These are phyloP conservation scores for Coryphaenoides rupestris DNA, from an alignment of 2,113 vertebrate genomes.

Conservation along the genomic window DNA sequence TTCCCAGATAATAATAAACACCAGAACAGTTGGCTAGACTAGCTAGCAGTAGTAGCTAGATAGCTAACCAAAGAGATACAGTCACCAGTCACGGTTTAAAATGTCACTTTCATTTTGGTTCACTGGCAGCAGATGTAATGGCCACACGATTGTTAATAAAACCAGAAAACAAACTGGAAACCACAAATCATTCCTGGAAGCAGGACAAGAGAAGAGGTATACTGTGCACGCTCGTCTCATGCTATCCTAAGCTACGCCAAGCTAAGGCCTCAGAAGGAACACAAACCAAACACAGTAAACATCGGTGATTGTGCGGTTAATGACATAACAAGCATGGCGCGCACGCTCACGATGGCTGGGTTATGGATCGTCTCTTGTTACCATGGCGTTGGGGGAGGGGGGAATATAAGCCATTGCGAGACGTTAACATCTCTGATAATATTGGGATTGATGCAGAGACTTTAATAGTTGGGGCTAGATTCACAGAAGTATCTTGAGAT, in stretches of 20 bases:
- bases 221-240: not conserved
- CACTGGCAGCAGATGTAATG: not conserved
- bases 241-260: not conserved
- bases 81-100: conserved; percentile 3
- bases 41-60: not conserved
- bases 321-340: no score
- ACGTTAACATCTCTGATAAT: no score
- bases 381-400: no score
- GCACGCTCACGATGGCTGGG: no score
- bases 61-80: conserved; percentile 31
- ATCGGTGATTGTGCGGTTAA: no score
- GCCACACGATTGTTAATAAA: not conserved
- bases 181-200: no score
- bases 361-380: no score
- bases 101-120: not conserved
- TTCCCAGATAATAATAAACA: conserved; percentile 42
- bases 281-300: not conserved
- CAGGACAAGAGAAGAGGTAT: not conserved
- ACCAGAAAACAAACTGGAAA: not conserved
- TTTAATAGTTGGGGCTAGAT: no score
- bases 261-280: not conserved
- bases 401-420: no score
- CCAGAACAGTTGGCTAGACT: conserved; percentile 47
- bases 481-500: no score
- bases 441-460: no score